These are phyloP conservation scores for Carlito syrichta DNA, from an alignment of 2,113 vertebrate genomes.

Conservation along the genomic window DNA sequence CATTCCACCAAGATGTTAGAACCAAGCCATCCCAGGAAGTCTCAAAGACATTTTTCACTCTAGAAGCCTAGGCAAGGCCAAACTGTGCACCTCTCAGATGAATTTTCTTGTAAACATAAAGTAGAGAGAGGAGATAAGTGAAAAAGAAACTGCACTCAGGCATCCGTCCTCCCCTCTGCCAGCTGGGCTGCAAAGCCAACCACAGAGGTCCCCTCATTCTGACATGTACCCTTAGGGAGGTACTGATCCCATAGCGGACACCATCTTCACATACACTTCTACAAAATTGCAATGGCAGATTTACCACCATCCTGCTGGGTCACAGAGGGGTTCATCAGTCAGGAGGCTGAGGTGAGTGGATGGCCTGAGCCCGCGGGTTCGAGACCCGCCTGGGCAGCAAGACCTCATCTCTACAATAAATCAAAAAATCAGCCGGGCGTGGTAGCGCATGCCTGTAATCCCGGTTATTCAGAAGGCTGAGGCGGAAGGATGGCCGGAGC, in stretches of 20 bases:
- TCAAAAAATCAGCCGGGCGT: too few species aligned
- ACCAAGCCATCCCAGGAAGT: not conserved
- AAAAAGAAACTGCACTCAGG: not conserved
- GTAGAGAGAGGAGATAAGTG: not conserved
- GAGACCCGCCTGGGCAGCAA: too few species aligned
- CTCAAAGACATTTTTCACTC: not conserved
- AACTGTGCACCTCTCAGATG: not conserved
- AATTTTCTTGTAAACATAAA: not conserved
- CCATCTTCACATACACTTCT: fast-evolving
- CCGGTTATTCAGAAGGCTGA: too few species aligned
- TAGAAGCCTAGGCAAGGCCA: not conserved
- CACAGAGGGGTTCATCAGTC: not conserved
- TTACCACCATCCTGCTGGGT: not conserved
- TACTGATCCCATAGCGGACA: not conserved
- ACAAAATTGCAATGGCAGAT: not conserved
- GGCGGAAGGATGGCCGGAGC: too few species aligned
- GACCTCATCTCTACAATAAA: too few species aligned
- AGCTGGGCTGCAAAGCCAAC: not conserved
- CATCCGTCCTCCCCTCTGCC: not conserved
- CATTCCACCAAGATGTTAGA: not conserved
- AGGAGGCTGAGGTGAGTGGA: too few species aligned
- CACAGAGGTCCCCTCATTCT: not conserved
- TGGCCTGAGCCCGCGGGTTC: too few species aligned
- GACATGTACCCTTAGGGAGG: fast-evolving
- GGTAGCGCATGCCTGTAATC: too few species aligned